Percentiles rank a stretch among this genome's conserved stretches.
Evolutionary conservation across 1,140 invertebrate species (phyloP).

Genomic region (Trichonephila clavata): DNA sequence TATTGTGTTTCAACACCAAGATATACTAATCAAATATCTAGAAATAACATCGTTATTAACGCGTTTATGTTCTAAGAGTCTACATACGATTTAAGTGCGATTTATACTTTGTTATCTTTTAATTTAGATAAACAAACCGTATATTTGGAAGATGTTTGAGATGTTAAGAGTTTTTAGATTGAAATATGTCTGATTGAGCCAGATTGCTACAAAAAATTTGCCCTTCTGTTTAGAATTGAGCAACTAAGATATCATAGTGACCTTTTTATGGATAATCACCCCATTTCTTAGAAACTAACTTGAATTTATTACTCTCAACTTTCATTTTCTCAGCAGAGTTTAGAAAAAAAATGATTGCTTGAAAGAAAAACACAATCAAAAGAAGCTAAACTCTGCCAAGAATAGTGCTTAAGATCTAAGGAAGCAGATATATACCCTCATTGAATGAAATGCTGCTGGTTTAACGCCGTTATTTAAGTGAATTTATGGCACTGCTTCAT

Average conservation of each 20-base stretch:
- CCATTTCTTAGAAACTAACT: slow-evolving; percentile 14
- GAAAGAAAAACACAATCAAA: slow-evolving; percentile 19
- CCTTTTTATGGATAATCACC: slow-evolving; percentile 35
- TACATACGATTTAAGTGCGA: too few relatives aligned
- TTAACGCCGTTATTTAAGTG: slow-evolving; percentile 35
- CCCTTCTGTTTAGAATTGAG: slow-evolving; percentile 2
- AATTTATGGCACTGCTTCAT: slow-evolving; percentile 28
- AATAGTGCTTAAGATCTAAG: slow-evolving; percentile 20
- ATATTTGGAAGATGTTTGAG: background rate
- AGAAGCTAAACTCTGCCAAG: slow-evolving; percentile 21
- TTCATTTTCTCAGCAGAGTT: background rate
- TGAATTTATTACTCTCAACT: slow-evolving; percentile 32
- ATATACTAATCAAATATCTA: too few relatives aligned
- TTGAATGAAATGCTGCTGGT: slow-evolving; percentile 20
- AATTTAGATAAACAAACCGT: background rate
- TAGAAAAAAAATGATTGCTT: background rate
- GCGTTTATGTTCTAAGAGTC: too few relatives aligned
- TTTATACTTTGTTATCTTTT: background rate
- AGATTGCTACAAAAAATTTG: background rate
- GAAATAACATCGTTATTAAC: too few relatives aligned
- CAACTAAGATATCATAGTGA: background rate
- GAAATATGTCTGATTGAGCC: background rate
- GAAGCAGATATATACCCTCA: slow-evolving; percentile 15
- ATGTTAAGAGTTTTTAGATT: background rate
- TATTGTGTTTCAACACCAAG: too few relatives aligned